Percentiles rank a stretch among this genome's conserved stretches.
These are phyloP conservation scores for Chlorodrepanis virens DNA, from an alignment of 2,113 vertebrate genomes.

Conservation along the genomic window DNA sequence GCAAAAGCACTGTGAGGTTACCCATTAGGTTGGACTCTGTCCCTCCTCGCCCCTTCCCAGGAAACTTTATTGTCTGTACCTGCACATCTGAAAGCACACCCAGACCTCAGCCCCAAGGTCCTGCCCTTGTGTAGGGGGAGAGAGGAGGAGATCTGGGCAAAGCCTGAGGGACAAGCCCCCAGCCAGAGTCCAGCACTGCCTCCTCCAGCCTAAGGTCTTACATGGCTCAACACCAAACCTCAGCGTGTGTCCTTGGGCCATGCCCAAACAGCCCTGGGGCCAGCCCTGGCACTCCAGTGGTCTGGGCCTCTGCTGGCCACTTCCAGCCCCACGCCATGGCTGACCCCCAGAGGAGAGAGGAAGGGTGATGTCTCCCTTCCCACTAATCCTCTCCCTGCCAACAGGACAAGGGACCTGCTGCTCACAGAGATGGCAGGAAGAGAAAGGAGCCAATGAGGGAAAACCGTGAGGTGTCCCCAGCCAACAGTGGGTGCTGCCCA, in stretches of 20 bases:
- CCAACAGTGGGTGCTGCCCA: not conserved
- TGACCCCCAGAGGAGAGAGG: not conserved
- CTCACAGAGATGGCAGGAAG: not conserved
- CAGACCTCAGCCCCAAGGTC: not conserved
- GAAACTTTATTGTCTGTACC: not conserved
- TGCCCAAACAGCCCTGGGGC: not conserved
- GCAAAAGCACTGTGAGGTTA: constrained; percentile 50
- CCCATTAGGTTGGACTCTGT: constrained; percentile 38
- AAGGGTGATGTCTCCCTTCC: not conserved
- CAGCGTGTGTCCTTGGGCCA: fast-evolving
- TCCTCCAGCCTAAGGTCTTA: not conserved
- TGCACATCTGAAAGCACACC: not conserved
- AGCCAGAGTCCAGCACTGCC: fast-evolving
- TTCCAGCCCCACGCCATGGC: not conserved
- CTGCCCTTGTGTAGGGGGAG: not conserved
- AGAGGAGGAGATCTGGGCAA: not conserved
- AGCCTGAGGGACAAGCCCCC: not conserved
- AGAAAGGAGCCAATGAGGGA: not conserved
- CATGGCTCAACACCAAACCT: not conserved
- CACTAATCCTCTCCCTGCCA: not conserved
- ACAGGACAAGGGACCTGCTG: not conserved
- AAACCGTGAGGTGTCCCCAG: not conserved
- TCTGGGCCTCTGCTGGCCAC: not conserved
- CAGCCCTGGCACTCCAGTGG: not conserved
- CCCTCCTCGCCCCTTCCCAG: not conserved